Percentiles rank a stretch among this genome's conserved stretches.
Conservation (phyloP, 2,797 vertebrate species). For the Sciurus vulgaris region DNA sequence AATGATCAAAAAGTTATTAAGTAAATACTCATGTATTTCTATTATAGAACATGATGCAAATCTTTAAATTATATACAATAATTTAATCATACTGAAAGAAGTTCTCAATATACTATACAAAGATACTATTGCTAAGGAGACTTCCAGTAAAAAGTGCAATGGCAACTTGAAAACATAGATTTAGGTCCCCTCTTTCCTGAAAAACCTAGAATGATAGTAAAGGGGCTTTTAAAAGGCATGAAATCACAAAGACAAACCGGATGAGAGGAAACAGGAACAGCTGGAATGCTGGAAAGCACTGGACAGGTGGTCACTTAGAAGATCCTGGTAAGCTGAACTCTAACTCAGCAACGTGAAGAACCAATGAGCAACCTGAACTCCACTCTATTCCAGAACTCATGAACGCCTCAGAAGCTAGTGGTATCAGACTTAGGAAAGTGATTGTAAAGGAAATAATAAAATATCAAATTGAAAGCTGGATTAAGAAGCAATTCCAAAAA, state of each 20-base stretch:
- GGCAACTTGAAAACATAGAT: background rate
- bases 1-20: background rate
- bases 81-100: constrained; percentile 24
- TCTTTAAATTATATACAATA: background rate
- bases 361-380: background rate
- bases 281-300: background rate
- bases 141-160: background rate
- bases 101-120: background rate
- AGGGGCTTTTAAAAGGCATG: background rate
- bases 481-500: background rate
- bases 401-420: background rate
- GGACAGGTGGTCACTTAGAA: background rate
- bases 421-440: background rate
- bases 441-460: background rate
- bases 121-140: background rate
- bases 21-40: background rate
- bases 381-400: background rate
- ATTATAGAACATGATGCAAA: background rate
- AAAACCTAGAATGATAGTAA: constrained; percentile 16
- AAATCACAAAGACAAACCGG: background rate
- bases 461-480: background rate
- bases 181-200: background rate
- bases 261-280: background rate
- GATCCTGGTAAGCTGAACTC: background rate
- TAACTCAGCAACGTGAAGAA: background rate